Base-by-base conservation (phyloP, 2,797 vertebrate species). In the Crypturellus tataupa region DNA sequence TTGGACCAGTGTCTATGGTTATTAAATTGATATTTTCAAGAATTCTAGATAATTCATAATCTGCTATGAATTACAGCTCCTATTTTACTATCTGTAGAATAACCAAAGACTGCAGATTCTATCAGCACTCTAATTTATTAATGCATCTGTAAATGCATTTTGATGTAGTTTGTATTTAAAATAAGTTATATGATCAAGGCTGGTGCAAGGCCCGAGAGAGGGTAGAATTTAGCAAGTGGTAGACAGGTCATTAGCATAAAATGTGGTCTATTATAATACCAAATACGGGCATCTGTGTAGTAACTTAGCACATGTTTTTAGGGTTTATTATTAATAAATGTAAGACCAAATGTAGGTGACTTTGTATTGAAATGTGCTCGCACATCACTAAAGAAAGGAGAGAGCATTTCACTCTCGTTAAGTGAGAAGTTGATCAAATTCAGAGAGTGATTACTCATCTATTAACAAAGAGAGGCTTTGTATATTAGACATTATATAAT, bases 401-500 rank as follows among this genome's bases (percentile, higher is more conserved):
- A 31, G 3, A 23, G 0, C 20, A 11, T 73, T 69, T 80, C 4
- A 59, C n/a, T 76, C 18, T 2, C 37, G 62, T 58, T 37, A 56
- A 42, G 25, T 2, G 2, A 15, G 9, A 5, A 39, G 29, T 29
- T 69, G 44, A n/a, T 87, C 7, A 16, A 0, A 1, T 51, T 55
- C 1, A 2, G 12, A 9, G 73, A 15, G 24, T 33, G 27, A 33
- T 82, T 82, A 6, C 11, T 47, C 31, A 35, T 67, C 65, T 33
- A n/a, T 47, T 25, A 25, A 10, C 16, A 17, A 33, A 53, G 12
- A 84, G 53, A 7, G 18, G 3, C 5, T 49, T 0, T 0, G 0
- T 46, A 2, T 58, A 63, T 35, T 17, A 47, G 20, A 2, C 23
- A 9, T 44, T 47, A 19, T 40, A 53, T 17, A 29, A 17, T 53